phyloP scores from a whole-genome alignment of 2,113 vertebrate genomes.

The Enhydra lutris region DNA sequence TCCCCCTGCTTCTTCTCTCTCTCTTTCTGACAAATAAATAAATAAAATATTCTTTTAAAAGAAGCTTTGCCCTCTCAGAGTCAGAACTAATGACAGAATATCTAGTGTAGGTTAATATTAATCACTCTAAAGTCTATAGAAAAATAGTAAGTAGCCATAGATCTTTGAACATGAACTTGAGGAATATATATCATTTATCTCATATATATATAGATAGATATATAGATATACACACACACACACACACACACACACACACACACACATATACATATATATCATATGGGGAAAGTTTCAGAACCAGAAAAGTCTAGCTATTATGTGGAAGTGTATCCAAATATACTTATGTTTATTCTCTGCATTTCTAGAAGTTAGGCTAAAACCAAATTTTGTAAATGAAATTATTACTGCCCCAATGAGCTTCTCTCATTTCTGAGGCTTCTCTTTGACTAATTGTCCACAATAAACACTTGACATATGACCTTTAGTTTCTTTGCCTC shows the following conservation, averaged over 20 bases:
- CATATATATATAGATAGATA: background rate
- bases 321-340: background rate
- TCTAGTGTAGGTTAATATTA: slow-evolving; percentile 17
- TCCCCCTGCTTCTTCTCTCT: too few species aligned
- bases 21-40: too few species aligned
- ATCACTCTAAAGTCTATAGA: background rate
- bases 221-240: background rate
- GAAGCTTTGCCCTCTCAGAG: background rate
- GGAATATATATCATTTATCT: background rate
- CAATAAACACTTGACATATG: slow-evolving; percentile 1
- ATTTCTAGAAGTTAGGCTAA: slow-evolving; percentile 28
- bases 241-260: too few species aligned
- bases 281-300: background rate
- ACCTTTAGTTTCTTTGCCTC: background rate
- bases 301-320: background rate
- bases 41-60: background rate
- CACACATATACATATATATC: background rate
- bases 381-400: slow-evolving; percentile 17
- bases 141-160: background rate
- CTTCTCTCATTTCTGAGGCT: background rate
- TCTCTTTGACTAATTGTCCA: slow-evolving; percentile 24
- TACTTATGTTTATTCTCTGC: background rate
- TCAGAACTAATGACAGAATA: background rate
- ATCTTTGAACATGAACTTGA: background rate
- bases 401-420: background rate